Conservation (phyloP, 2,113 vertebrate genomes). For the Rhadina sibilatrix region DNA sequence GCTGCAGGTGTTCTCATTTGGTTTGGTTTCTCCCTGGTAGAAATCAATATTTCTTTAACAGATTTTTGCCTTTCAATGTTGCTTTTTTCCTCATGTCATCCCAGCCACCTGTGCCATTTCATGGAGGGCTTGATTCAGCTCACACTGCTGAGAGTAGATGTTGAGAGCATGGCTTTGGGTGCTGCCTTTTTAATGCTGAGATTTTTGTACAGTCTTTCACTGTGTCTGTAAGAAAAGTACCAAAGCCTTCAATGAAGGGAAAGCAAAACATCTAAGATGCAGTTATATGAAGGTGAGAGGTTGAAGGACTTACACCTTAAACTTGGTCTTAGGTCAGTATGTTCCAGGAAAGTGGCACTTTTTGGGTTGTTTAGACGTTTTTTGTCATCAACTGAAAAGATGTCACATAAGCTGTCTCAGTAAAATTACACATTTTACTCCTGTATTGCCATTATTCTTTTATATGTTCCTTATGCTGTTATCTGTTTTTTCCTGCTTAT, state of each 20-base stretch:
- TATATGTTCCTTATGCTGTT: background rate
- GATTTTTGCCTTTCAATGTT: background rate
- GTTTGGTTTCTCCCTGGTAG: background rate
- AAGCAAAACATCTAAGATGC: background rate
- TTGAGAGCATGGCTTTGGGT: background rate
- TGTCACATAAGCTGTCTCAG: background rate
- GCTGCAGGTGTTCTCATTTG: background rate
- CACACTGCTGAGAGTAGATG: background rate
- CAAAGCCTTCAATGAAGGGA: background rate
- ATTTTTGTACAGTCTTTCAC: background rate
- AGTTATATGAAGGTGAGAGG: background rate
- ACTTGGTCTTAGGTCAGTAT: background rate
- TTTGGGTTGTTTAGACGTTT: fast-evolving
- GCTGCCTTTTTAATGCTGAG: background rate
- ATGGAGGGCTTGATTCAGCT: background rate
- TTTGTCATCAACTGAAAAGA: background rate
- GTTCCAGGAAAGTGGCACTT: background rate
- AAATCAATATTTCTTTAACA: background rate
- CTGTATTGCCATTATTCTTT: background rate
- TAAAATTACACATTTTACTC: background rate
- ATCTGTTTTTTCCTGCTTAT: background rate
- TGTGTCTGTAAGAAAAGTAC: background rate
- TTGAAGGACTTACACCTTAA: background rate
- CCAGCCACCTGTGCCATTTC: background rate
- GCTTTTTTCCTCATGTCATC: background rate